Evolutionary conservation across 2,888 invertebrate genomes (phyloP).

Genomic region (Drosophila anomalata): DNA sequence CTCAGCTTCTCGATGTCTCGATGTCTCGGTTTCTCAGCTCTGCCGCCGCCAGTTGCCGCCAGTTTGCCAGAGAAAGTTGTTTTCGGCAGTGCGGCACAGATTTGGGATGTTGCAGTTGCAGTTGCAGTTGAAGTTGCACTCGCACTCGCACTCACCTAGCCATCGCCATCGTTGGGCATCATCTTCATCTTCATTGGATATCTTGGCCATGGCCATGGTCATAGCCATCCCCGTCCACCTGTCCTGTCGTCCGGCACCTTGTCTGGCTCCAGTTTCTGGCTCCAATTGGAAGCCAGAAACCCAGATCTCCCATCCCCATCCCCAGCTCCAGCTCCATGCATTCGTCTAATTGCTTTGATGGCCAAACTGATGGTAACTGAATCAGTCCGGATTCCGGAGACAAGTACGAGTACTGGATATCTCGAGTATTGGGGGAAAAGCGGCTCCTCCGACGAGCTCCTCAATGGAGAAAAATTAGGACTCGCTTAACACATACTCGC

Average conservation of each 20-base stretch:
- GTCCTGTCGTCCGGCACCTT: constrained; percentile 1
- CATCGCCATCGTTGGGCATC: constrained; percentile 41
- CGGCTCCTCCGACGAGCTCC: background rate
- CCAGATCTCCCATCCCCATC: background rate
- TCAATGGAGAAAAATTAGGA: constrained; percentile 4
- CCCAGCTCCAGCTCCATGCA: background rate
- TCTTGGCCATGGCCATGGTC: constrained; percentile 20
- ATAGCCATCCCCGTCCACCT: constrained; percentile 39
- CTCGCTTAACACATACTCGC: background rate
- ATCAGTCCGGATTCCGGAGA: constrained; percentile 27
- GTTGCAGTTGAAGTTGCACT: constrained; percentile 18
- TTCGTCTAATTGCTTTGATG: constrained; percentile 35
- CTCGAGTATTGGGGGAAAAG: background rate
- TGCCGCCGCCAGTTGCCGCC: background rate
- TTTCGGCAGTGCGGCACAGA: constrained; percentile 57
- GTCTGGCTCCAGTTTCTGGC: background rate
- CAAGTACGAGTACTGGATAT: constrained; percentile 19
- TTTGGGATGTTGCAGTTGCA: constrained; percentile 38
- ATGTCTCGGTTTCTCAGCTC: constrained; percentile 29
- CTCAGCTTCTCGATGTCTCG: constrained; percentile 49
- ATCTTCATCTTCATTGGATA: constrained; percentile 32
- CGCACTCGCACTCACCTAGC: constrained; percentile 16
- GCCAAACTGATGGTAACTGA: constrained; percentile 29
- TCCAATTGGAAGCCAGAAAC: background rate
- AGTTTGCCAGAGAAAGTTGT: constrained; percentile 66